Conservation (phyloP, 2,113 vertebrate species). For the Hydropotes inermis region DNA sequence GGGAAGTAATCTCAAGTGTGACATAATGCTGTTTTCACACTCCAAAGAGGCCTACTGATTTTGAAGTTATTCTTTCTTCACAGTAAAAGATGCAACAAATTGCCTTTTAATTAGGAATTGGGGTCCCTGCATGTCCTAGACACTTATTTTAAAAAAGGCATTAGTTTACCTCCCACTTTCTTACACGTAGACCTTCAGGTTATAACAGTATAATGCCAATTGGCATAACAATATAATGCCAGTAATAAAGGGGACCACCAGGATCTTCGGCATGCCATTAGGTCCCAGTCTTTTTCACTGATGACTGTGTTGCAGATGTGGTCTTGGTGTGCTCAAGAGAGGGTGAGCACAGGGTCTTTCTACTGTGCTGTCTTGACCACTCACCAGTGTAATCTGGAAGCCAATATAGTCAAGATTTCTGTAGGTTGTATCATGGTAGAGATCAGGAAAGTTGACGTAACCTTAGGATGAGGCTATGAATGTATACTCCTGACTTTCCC, state of each 20-base stretch:
- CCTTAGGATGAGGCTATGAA: neutral
- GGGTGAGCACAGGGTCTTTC: neutral
- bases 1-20: neutral
- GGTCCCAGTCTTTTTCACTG: neutral
- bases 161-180: neutral
- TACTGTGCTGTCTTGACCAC: neutral
- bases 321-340: neutral
- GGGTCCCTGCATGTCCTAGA: neutral
- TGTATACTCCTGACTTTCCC: neutral
- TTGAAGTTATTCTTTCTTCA: neutral
- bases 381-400: neutral
- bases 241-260: neutral
- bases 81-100: neutral
- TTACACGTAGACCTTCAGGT: neutral
- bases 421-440: neutral
- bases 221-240: neutral
- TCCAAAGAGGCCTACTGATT: neutral
- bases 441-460: neutral
- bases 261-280: too few species aligned
- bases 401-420: neutral
- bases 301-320: neutral
- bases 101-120: neutral
- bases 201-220: accelerated
- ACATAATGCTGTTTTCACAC: neutral
- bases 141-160: neutral